Percentiles rank a stretch among this genome's conserved stretches.
These are phyloP conservation scores for Sarcophaga peregrina DNA, from an alignment of 1,140 invertebrate species.

Conservation along the genomic window DNA sequence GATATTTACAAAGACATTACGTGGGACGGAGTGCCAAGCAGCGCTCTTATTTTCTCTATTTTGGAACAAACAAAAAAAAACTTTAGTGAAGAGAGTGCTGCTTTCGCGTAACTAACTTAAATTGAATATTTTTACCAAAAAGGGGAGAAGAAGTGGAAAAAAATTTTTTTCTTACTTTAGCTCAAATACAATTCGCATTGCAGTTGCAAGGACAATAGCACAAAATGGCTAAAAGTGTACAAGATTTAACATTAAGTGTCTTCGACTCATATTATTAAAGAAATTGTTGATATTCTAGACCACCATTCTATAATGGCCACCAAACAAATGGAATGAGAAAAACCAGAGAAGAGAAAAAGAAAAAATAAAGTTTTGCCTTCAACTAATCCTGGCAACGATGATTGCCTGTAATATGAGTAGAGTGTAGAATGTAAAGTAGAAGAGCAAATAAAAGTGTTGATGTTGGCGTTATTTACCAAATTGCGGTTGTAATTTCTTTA, in stretches of 20 bases:
- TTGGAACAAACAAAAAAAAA: too few species aligned
- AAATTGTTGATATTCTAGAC: not conserved
- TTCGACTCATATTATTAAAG: not conserved
- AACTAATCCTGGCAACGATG: not conserved
- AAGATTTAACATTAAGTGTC: not conserved
- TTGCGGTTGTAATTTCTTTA: not conserved
- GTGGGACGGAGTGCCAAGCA: not conserved
- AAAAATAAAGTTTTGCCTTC: not conserved
- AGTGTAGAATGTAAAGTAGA: too few species aligned
- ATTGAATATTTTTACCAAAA: slow-evolving; percentile 32
- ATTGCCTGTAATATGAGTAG: not conserved
- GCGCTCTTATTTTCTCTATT: not conserved
- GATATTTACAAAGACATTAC: slow-evolving; percentile 37
- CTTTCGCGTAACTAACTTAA: slow-evolving; percentile 27
- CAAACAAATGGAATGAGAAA: not conserved
- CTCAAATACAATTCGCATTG: not conserved
- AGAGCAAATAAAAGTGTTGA: slow-evolving; percentile 1
- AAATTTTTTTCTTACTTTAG: not conserved
- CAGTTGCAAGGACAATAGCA: not conserved
- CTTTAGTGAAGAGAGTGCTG: not conserved
- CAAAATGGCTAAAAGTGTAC: not conserved
- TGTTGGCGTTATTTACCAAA: slow-evolving; percentile 18
- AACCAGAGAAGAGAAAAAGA: not conserved
- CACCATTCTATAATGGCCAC: not conserved
- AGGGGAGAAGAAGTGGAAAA: not conserved